Evolutionary conservation across 2,888 invertebrate species (phyloP).

Genomic region (Hirtodrosophila confusa): DNA sequence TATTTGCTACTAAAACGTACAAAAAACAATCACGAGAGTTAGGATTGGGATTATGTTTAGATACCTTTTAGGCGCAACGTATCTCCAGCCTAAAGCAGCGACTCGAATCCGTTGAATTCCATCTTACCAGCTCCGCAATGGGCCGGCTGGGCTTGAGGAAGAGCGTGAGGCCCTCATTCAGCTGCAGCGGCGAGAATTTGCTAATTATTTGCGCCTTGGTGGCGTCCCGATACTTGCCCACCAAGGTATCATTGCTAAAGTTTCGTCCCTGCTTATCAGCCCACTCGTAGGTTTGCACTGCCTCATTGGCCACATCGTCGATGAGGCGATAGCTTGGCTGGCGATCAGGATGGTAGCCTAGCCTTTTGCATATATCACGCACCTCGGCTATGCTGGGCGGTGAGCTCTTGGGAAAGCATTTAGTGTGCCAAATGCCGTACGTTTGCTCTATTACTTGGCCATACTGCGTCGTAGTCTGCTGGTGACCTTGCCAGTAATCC

Average conservation of each 20-base stretch:
- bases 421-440: conserved; percentile 90
- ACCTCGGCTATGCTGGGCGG: conserved; percentile 85
- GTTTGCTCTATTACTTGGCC: conserved; percentile 88
- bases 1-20: conserved; percentile 75
- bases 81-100: conserved; percentile 82
- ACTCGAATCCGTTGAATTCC: conserved; percentile 82
- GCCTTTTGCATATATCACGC: conserved; percentile 86
- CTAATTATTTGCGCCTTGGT: conserved; percentile 82
- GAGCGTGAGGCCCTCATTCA: conserved; percentile 80
- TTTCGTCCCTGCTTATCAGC: conserved; percentile 65
- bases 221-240: conserved; percentile 76
- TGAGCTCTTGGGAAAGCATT: conserved; percentile 87
- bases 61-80: conserved; percentile 70
- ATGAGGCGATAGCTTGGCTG: conserved; percentile 81
- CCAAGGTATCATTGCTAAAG: conserved; percentile 66
- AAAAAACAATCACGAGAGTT: conserved; percentile 41
- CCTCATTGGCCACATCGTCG: conserved; percentile 75
- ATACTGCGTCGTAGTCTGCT: conserved; percentile 81
- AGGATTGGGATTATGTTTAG: background rate
- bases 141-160: conserved; percentile 83
- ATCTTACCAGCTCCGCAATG: conserved; percentile 82
- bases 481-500: conserved; percentile 26
- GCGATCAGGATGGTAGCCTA: conserved; percentile 86
- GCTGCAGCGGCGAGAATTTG: conserved; percentile 82
- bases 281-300: conserved; percentile 70